A percentile compares a stretch with the other conserved stretches of the same genome.
These are phyloP conservation scores for Probosciger aterrimus DNA, from an alignment of 2,113 vertebrate genomes.

Conservation along the genomic window DNA sequence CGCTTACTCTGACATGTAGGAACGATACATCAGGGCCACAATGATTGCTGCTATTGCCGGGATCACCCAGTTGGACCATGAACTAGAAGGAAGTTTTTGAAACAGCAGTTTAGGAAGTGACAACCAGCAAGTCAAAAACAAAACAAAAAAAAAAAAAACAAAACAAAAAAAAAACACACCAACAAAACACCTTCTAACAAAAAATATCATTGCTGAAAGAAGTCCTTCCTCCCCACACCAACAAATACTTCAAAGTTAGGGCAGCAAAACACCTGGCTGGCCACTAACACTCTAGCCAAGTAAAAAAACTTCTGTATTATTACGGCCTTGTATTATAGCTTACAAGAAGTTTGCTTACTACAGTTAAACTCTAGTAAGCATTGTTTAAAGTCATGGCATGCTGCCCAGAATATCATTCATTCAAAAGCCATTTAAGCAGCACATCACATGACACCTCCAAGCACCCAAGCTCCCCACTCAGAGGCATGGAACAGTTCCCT, in stretches of 20 bases:
- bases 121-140: neutral
- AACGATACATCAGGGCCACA: constrained; percentile 84
- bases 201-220: neutral
- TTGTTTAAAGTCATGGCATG: neutral
- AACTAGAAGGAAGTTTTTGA: constrained; percentile 72
- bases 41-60: constrained; percentile 77
- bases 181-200: neutral
- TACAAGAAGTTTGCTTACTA: neutral
- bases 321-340: neutral
- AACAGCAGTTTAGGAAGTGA: neutral
- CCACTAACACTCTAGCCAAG: neutral
- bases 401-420: neutral
- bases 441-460: neutral
- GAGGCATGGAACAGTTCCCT: neutral
- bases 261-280: neutral
- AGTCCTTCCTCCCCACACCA: neutral
- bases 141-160: neutral
- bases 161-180: neutral
- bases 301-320: neutral
- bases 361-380: neutral
- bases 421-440: neutral
- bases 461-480: neutral
- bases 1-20: constrained; percentile 74
- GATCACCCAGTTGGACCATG: constrained; percentile 86
- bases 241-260: neutral